These are phyloP conservation scores for Temnothorax rugatulus DNA, from an alignment of 2,888 invertebrate genomes.

Conservation along the genomic window DNA sequence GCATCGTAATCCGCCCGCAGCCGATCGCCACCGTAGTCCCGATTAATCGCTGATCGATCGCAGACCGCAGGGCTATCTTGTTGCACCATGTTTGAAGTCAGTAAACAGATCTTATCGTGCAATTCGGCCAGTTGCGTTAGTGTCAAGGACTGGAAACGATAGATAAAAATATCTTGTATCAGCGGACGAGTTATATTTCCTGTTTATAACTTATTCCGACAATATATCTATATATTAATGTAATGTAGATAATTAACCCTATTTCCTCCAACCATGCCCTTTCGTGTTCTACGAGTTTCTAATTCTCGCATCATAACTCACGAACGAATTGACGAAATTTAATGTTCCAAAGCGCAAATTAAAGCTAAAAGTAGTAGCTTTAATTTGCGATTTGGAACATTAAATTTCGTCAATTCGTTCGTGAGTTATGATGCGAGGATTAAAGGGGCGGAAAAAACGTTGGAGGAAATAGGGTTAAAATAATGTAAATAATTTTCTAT, in stretches of 20 bases:
- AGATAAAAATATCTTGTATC: not conserved
- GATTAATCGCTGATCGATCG: constrained; percentile 13
- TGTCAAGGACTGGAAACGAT: constrained; percentile 76
- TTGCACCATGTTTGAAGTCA: constrained; percentile 78
- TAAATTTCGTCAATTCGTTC: too few relatives aligned
- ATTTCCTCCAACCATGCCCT: too few relatives aligned
- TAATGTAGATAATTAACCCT: too few relatives aligned
- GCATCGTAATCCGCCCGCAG: constrained; percentile 73
- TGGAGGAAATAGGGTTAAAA: too few relatives aligned
- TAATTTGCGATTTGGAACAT: too few relatives aligned
- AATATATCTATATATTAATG: not conserved
- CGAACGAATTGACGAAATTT: too few relatives aligned
- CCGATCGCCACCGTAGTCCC: constrained; percentile 23
- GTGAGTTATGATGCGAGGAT: too few relatives aligned
- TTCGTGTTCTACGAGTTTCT: too few relatives aligned
- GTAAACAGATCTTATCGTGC: constrained; percentile 80
- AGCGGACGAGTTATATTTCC: not conserved
- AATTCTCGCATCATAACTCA: too few relatives aligned
- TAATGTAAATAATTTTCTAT: not conserved
- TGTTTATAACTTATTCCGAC: not conserved
- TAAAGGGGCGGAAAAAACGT: too few relatives aligned
- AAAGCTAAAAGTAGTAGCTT: too few relatives aligned
- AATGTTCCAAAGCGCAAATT: too few relatives aligned
- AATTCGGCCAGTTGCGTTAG: constrained; percentile 81
- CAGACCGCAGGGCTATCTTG: constrained; percentile 62